A percentile compares a stretch with the other conserved stretches of the same genome.
These are phyloP conservation scores for Catamblyrhynchus diadema DNA, from an alignment of 2,797 vertebrate genomes.

Conservation along the genomic window DNA sequence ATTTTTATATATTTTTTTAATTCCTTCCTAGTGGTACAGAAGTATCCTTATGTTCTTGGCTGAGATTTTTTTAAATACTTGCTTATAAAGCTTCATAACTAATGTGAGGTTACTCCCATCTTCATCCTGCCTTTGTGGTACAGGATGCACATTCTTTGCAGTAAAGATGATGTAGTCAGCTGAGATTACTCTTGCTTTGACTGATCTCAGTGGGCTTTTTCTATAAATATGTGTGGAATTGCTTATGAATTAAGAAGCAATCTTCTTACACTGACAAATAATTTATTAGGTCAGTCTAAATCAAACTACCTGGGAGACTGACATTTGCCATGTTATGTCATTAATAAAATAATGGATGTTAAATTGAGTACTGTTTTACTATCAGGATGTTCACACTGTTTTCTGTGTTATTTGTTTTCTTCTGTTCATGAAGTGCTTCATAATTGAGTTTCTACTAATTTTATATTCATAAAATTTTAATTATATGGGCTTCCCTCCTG, in stretches of 20 bases:
- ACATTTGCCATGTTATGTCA: neutral
- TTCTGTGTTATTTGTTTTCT: neutral
- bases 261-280: neutral
- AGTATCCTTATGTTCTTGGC: neutral
- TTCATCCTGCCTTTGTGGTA: neutral
- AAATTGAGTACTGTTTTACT: neutral
- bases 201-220: neutral
- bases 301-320: neutral
- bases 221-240: neutral
- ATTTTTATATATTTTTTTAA: accelerated
- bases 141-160: neutral
- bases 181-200: neutral
- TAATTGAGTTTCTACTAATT: neutral
- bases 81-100: neutral
- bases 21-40: neutral
- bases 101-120: neutral
- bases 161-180: neutral
- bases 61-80: neutral
- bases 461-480: slow-evolving; percentile 1
- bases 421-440: neutral
- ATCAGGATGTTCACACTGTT: neutral
- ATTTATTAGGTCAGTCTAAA: neutral
- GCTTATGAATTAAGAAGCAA: neutral
- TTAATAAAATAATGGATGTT: neutral
- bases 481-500: neutral